Evolutionary conservation across 2,113 vertebrate species (phyloP), one percentile per base, ranked within the genome.

Genomic region (Stegostoma tigrinum): DNA sequence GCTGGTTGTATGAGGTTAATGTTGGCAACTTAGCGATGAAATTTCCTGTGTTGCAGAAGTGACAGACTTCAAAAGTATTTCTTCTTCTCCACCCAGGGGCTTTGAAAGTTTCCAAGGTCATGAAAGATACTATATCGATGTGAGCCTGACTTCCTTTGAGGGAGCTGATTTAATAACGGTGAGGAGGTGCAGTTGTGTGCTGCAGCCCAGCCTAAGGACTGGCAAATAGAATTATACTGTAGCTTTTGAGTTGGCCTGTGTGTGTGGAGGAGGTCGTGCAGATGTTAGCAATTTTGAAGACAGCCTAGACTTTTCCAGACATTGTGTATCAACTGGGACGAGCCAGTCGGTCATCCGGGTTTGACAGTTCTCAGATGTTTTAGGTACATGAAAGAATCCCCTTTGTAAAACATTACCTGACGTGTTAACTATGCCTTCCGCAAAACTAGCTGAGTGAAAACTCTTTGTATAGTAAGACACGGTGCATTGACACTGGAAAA

Each of bases 271-370:
- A 87, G 48, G 85, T 87, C 42, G 24, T 52, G 85, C 85, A 87
- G 85, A 87, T 87, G 85, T 87, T 87, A 52, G 48, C 48, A 87
- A 87, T 87, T 86, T 48, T 87, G 45, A 48, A 87, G 85, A 24
- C 42, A 52, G 85, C 48, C 85, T 45, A 42, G 80, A 42, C 80
- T 83, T 42, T 83, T 83, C 85, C 85, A 52, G 85, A 87, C 48
- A 52, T 48, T 21, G 85, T 86, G 85, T 86, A 48, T 86, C 85
- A 48, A 87, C 85, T 1, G 14, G 38, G 83, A 45, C 45, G 83
- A 86, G 23, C 85, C 48, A 52, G 80, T 42, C 5, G 80, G 80
- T 42, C n/a, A 6, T 21, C 21, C 17, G 42, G 38, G 21, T 83
- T 38, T 83, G 80, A 83, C 80, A 83, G 80, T 83, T 5, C 38